Evolutionary conservation across 2,797 vertebrate genomes (phyloP).

Genomic region (Fratercula arctica): DNA sequence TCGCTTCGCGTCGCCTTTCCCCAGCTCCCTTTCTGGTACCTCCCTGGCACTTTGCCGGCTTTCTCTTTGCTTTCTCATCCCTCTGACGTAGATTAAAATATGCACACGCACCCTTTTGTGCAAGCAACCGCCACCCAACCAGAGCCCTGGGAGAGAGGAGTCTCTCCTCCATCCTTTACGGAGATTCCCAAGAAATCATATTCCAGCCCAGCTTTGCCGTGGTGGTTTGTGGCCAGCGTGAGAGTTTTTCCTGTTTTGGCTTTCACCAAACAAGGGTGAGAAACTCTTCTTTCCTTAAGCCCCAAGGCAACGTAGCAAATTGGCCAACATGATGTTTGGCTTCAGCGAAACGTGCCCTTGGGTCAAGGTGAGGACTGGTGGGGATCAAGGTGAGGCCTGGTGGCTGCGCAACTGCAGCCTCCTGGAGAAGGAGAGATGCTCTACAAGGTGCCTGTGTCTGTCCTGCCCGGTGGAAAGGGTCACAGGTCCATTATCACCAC

Average conservation of each 20-base stretch:
- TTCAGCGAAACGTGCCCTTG: background rate
- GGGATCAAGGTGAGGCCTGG: background rate
- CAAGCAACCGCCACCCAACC: background rate
- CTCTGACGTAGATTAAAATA: background rate
- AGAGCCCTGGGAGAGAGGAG: background rate
- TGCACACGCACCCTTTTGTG: accelerated
- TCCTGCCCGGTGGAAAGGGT: background rate
- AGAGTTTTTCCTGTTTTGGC: background rate
- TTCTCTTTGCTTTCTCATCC: background rate
- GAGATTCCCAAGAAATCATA: background rate
- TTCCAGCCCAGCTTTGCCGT: background rate
- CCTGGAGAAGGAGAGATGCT: background rate
- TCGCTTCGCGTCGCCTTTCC: accelerated
- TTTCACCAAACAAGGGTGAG: background rate
- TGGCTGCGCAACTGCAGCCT: background rate
- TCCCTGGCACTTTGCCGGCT: background rate
- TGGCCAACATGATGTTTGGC: background rate
- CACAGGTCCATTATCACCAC: background rate
- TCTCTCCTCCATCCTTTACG: background rate
- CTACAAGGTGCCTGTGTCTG: background rate
- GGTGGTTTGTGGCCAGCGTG: background rate
- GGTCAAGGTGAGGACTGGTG: background rate
- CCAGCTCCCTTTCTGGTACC: background rate
- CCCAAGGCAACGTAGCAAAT: accelerated
- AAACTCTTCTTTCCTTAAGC: background rate